Evolutionary conservation across 2,113 vertebrate species (phyloP).

Genomic region (Neofelis nebulosa): DNA sequence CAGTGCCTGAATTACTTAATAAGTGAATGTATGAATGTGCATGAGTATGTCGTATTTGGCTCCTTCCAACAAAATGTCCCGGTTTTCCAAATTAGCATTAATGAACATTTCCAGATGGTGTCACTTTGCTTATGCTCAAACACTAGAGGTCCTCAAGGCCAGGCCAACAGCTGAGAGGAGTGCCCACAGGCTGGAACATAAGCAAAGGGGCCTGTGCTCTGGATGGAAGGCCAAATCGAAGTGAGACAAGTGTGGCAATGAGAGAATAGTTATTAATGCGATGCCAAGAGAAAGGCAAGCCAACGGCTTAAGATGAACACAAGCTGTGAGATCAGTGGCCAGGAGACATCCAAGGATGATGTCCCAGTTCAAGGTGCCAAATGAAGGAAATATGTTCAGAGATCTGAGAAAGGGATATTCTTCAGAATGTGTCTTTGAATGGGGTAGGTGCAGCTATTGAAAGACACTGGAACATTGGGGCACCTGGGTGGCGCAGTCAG

Average conservation of each 20-base stretch:
- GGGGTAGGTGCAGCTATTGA: background rate
- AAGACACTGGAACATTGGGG: background rate
- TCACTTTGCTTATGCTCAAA: background rate
- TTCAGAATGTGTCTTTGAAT: background rate
- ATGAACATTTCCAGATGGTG: background rate
- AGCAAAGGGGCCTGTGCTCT: background rate
- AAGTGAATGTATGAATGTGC: background rate
- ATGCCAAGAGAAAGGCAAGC: background rate
- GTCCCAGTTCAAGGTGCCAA: background rate
- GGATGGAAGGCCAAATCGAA: background rate
- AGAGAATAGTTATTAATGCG: background rate
- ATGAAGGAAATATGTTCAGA: background rate
- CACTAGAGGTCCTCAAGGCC: background rate
- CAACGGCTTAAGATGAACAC: background rate
- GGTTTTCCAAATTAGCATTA: constrained; percentile 8
- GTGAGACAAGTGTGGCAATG: background rate
- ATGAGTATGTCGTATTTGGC: background rate
- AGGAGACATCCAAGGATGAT: background rate
- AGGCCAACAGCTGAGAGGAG: background rate
- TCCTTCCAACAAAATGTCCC: background rate
- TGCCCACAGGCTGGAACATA: background rate
- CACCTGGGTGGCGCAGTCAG: too few species aligned
- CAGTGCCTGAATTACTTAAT: background rate
- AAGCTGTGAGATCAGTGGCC: background rate
- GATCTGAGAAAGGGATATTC: background rate